These are phyloP conservation scores for Globia sparganii DNA, from an alignment of 2,888 invertebrate genomes.

Conservation along the genomic window DNA sequence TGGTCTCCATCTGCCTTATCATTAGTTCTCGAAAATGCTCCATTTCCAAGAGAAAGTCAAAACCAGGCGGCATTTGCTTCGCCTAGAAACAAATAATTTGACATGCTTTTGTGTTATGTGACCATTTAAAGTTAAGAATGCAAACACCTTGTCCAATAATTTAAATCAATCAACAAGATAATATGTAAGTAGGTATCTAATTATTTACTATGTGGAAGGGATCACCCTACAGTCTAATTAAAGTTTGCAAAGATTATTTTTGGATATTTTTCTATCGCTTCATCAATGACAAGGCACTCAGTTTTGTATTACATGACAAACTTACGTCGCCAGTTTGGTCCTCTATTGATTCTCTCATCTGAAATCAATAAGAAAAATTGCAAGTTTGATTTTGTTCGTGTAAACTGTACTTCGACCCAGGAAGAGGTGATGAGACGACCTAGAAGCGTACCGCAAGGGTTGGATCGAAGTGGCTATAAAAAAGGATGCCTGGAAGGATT, in stretches of 20 bases:
- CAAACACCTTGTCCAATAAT: not conserved
- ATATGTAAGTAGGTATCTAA: too few species aligned
- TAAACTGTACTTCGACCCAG: not conserved
- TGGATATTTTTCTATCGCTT: too few species aligned
- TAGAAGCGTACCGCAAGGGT: too few species aligned
- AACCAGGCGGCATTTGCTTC: conserved; percentile 25
- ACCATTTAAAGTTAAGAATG: not conserved
- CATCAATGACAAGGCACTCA: not conserved
- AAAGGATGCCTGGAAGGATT: too few species aligned
- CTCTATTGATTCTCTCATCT: conserved; percentile 28
- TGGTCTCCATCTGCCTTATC: conserved; percentile 81
- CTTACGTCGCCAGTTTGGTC: conserved; percentile 38
- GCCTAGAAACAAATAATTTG: conserved; percentile 10
- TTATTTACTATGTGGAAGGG: not conserved
- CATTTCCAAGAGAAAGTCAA: conserved; percentile 80
- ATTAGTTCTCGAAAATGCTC: conserved; percentile 83
- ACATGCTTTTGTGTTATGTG: not conserved
- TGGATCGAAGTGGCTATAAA: too few species aligned
- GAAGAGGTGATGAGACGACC: too few species aligned
- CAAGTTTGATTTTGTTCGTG: not conserved
- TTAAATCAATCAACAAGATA: not conserved
- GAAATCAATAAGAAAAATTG: conserved; percentile 20
- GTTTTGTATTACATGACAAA: not conserved
- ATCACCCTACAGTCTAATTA: not conserved
- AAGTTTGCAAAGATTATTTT: not conserved